A percentile compares a stretch with the other conserved stretches of the same genome.
phyloP scores from a whole-genome alignment of 2,888 invertebrate species.

The Strigamia crassipes region DNA sequence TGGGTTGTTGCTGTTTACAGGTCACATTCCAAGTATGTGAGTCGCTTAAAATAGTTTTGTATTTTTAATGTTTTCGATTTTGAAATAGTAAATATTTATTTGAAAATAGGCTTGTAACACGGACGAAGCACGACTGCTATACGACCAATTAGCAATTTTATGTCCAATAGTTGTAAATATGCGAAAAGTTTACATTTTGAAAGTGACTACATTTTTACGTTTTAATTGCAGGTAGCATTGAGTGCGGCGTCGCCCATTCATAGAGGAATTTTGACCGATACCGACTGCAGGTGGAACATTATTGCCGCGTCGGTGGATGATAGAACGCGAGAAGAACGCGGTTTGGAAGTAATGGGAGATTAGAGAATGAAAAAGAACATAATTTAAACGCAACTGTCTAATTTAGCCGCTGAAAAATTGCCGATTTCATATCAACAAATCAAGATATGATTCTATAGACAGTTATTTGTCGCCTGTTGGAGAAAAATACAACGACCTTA shows the following conservation, averaged over 20 bases:
- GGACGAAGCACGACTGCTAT: slow-evolving; percentile 89
- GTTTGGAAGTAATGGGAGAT: slow-evolving; percentile 63
- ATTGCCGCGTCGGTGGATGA: slow-evolving; percentile 96
- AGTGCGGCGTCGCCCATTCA: slow-evolving; percentile 96
- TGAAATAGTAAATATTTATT: slow-evolving; percentile 18
- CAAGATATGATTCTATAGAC: slow-evolving; percentile 96
- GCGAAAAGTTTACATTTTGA: not conserved
- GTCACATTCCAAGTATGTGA: slow-evolving; percentile 76
- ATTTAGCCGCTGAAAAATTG: slow-evolving; percentile 67
- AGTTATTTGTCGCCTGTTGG: slow-evolving; percentile 91
- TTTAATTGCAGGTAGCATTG: slow-evolving; percentile 75
- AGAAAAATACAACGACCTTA: slow-evolving; percentile 91
- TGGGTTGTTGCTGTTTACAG: slow-evolving; percentile 98
- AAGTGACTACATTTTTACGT: not conserved
- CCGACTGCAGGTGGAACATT: slow-evolving; percentile 97
- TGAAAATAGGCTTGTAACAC: slow-evolving; percentile 86
- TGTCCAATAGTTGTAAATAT: slow-evolving; percentile 89
- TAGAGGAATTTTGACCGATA: slow-evolving; percentile 90
- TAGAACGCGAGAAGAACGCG: slow-evolving; percentile 88
- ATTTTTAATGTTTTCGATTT: slow-evolving; percentile 34
- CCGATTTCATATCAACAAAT: slow-evolving; percentile 84
- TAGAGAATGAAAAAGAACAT: not conserved
- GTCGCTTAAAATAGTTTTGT: slow-evolving; percentile 25
- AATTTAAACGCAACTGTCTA: not conserved
- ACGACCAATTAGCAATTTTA: slow-evolving; percentile 94